Base-by-base conservation (phyloP, 2,797 vertebrate genomes). In the Protonibea diacanthus region DNA sequence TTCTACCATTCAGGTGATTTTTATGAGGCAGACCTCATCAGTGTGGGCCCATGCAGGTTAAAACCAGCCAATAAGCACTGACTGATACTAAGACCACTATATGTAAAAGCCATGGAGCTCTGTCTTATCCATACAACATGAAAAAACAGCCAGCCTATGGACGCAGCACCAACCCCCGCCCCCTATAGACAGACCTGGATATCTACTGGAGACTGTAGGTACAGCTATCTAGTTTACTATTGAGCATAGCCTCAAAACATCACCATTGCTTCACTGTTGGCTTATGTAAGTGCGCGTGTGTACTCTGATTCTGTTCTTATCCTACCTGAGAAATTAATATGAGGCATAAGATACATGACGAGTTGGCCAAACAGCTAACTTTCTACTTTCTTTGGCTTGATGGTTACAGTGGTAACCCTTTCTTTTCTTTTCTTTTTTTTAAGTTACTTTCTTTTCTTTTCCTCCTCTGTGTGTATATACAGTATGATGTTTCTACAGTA, bases 401-500 rank as follows among this genome's bases (percentile, higher is more conserved):
- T 59, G 85, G 84, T 87, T 89, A 84, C 85, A 59, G 45, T 62
- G 33, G 72, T 84, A 82, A 88, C 82, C 78, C 40, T 81, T 33
- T 27, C 25, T 27, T 27, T 3, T 27, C 3, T 25, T 25, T 25
- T 25, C 3, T 25, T 25, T 47, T 11, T 42, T 64, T 72, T 68
- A 25, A 68, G 10, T 80, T 86, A 40, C 9, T 47, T 21, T 55
- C 47, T 47, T 65, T 17, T 57, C 29, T 53, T 77, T 73, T 48
- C 68, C 49, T 70, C 80, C 71, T 86, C 48, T 81, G 69, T 88
- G 76, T 93, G 84, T 92, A 89, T 84, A 90, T 92, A 91, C 66
- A 84, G 82, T 86, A 83, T 76, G 82, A 83, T 72, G 86, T 92
- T 93, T 93, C 79, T 90, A 88, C 81, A 67, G 83, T 88, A 89